A percentile compares a stretch with the other conserved stretches of the same genome.
Conservation (phyloP, 2,797 vertebrate genomes). For the Micrastur ruficollis region DNA sequence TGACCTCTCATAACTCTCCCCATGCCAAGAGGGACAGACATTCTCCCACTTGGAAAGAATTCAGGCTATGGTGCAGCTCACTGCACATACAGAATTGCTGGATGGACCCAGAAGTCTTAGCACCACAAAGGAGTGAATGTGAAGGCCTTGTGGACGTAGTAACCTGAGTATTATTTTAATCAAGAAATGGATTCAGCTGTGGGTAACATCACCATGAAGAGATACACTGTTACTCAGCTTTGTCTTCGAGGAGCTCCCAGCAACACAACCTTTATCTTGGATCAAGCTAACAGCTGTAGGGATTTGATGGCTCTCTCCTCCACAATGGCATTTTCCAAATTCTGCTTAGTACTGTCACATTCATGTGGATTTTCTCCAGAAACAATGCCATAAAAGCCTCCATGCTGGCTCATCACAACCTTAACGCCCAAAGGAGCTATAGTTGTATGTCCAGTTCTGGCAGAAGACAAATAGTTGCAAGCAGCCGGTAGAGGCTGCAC, state of each 20-base stretch:
- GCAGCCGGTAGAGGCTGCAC: not conserved
- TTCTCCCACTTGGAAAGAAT: not conserved
- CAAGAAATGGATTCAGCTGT: not conserved
- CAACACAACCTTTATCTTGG: not conserved
- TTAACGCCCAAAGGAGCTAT: not conserved
- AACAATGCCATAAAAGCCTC: not conserved
- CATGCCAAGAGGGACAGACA: not conserved
- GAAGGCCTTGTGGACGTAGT: not conserved
- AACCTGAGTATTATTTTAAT: not conserved
- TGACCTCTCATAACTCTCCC: not conserved
- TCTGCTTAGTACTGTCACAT: not conserved
- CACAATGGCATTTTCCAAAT: not conserved
- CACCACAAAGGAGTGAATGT: not conserved
- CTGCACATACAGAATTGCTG: not conserved
- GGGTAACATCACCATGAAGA: not conserved
- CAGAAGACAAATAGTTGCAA: not conserved
- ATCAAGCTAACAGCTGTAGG: not conserved
- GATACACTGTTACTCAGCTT: not conserved
- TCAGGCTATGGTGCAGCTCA: not conserved
- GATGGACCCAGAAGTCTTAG: not conserved
- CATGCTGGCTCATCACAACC: not conserved
- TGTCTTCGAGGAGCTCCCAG: not conserved
- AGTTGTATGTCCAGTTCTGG: not conserved
- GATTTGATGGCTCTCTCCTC: not conserved
- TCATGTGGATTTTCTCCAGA: not conserved